phyloP scores from a whole-genome alignment of 2,888 invertebrate genomes.

The Taphrorychus bicolor region DNA sequence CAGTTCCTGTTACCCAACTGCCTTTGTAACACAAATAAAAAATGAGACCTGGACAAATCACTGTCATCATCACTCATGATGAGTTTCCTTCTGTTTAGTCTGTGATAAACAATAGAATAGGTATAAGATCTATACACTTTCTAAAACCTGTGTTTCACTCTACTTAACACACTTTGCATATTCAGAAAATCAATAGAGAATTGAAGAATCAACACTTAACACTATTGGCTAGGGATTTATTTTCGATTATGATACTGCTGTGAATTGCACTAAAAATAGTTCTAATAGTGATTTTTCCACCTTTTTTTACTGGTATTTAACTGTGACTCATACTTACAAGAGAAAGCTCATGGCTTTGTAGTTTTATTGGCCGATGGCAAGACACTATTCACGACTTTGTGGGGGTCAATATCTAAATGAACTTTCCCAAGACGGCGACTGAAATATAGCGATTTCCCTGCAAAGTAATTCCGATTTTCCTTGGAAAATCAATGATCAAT shows the following conservation, averaged over 20 bases:
- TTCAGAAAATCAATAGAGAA: not conserved
- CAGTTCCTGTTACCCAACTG: too few relatives aligned
- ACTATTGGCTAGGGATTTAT: constrained; percentile 13
- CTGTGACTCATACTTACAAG: constrained; percentile 40
- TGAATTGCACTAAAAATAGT: constrained; percentile 32
- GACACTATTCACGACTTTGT: not conserved
- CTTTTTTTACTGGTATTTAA: constrained; percentile 35
- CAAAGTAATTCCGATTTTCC: constrained; percentile 19
- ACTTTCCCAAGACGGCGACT: not conserved
- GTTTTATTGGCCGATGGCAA: not conserved
- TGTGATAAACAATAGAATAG: too few relatives aligned
- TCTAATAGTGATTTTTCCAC: constrained; percentile 15
- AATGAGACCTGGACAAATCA: constrained; percentile 12
- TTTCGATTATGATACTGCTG: constrained; percentile 18
- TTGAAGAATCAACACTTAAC: constrained; percentile 5
- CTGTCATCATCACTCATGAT: constrained; percentile 18
- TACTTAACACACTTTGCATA: not conserved
- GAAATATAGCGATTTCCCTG: constrained; percentile 6
- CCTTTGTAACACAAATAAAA: not conserved
- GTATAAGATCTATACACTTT: too few relatives aligned
- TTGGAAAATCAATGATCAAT: constrained; percentile 31
- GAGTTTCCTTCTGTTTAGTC: not conserved
- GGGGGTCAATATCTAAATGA: not conserved
- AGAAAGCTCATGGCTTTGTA: constrained; percentile 34
- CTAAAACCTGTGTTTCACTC: not conserved